Percentiles rank a stretch among this genome's conserved stretches.
phyloP scores from a whole-genome alignment of 1,140 invertebrate species.

The Drosophila ambigua region DNA sequence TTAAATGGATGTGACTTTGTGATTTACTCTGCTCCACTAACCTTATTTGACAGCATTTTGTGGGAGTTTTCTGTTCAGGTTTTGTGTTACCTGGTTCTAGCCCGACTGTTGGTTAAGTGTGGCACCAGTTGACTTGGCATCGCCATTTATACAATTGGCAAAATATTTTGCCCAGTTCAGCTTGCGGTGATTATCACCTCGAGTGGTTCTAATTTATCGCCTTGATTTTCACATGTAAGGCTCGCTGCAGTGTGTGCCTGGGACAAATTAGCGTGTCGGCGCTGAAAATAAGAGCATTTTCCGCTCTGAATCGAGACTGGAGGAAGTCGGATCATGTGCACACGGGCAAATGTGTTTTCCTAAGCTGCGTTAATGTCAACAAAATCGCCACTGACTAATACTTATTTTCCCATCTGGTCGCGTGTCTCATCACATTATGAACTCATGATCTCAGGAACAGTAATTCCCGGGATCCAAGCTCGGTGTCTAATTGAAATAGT shows the following conservation, averaged over 20 bases:
- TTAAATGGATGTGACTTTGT: background rate
- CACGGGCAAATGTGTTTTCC: slow-evolving; percentile 11
- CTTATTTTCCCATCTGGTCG: slow-evolving; percentile 50
- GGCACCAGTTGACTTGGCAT: slow-evolving; percentile 2
- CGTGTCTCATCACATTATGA: slow-evolving; percentile 62
- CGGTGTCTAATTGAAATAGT: slow-evolving; percentile 16
- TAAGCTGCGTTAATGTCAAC: slow-evolving; percentile 26
- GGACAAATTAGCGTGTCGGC: slow-evolving; percentile 56
- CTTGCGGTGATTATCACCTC: slow-evolving; percentile 57
- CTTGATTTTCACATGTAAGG: slow-evolving; percentile 56
- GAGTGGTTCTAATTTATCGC: slow-evolving; percentile 63
- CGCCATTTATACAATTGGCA: slow-evolving; percentile 65
- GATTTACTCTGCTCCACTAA: slow-evolving; percentile 8
- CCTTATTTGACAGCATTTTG: slow-evolving; percentile 45
- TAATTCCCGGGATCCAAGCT: slow-evolving; percentile 9
- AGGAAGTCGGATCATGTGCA: slow-evolving; percentile 61
- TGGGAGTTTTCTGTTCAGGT: background rate
- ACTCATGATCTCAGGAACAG: slow-evolving; percentile 55
- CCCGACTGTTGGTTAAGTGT: slow-evolving; percentile 43
- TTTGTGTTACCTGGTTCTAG: slow-evolving; percentile 9
- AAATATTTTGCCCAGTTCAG: slow-evolving; percentile 32
- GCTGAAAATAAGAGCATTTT: slow-evolving; percentile 59
- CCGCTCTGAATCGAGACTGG: slow-evolving; percentile 20
- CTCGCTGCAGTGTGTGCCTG: slow-evolving; percentile 13
- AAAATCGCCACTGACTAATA: slow-evolving; percentile 50